Evolutionary conservation across 2,797 vertebrate species (phyloP).

Genomic region (Gadopsis marmoratus): DNA sequence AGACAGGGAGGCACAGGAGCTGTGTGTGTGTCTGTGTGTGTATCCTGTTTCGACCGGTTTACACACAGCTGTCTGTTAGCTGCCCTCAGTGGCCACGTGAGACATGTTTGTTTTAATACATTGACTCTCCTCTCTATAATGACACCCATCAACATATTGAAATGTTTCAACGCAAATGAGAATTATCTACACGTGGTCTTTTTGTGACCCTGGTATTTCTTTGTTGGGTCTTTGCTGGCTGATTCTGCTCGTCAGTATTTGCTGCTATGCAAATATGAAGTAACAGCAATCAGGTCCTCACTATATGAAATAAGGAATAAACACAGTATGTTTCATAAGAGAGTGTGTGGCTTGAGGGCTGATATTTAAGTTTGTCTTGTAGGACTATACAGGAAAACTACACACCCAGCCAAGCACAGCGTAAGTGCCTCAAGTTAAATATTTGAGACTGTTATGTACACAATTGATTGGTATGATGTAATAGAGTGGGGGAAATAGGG

Average conservation of each 20-base stretch:
- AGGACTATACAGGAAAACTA: not conserved
- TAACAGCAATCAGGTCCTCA: not conserved
- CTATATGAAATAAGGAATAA: not conserved
- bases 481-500: not conserved
- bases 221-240: conserved; percentile 5
- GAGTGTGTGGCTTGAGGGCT: not conserved
- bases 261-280: conserved; percentile 26
- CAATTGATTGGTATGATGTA: not conserved
- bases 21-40: not conserved
- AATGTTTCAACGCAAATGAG: not conserved
- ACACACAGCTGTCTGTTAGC: not conserved
- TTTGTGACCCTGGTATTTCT: not conserved
- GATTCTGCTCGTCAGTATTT: not conserved
- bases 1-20: not conserved
- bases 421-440: not conserved
- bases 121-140: not conserved
- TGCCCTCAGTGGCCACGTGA: not conserved
- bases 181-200: not conserved
- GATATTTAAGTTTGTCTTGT: not conserved
- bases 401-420: not conserved
- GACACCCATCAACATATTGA: not conserved
- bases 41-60: not conserved
- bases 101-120: not conserved
- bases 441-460: not conserved
- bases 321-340: not conserved